Conservation (phyloP, 1,140 invertebrate species). For the Orussus abietinus region DNA sequence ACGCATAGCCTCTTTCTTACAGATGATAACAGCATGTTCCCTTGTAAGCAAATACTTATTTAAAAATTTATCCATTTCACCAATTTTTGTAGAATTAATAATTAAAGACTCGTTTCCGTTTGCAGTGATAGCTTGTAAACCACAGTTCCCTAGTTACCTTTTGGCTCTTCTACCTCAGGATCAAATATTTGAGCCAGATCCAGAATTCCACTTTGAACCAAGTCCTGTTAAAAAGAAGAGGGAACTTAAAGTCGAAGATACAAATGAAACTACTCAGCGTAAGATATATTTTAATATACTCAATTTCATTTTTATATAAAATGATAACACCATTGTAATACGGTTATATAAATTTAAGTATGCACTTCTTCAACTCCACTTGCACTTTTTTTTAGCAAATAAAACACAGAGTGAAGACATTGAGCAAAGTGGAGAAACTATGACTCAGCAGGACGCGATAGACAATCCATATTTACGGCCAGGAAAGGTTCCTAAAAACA, state of each 20-base stretch:
- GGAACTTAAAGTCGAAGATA: conserved; percentile 54
- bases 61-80: conserved; percentile 9
- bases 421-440: conserved; percentile 52
- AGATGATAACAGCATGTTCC: conserved; percentile 81
- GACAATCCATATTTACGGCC: conserved; percentile 86
- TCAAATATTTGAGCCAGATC: conserved; percentile 91
- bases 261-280: conserved; percentile 46
- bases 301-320: conserved; percentile 8
- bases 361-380: not conserved
- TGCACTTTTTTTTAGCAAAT: conserved; percentile 20
- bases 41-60: conserved; percentile 65
- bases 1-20: conserved; percentile 88
- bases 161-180: conserved; percentile 86
- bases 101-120: conserved; percentile 10
- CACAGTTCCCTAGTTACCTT: conserved; percentile 77
- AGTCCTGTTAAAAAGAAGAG: conserved; percentile 60
- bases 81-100: conserved; percentile 7
- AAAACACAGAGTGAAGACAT: conserved; percentile 29
- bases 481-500: conserved; percentile 67
- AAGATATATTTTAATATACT: conserved; percentile 12
- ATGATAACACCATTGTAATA: conserved; percentile 17
- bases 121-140: conserved; percentile 85
- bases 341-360: conserved; percentile 15
- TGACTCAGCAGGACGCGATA: conserved; percentile 61
- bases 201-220: conserved; percentile 67